Conservation (phyloP, 2,797 vertebrate genomes). For the Neosilurus mollespiculum region DNA sequence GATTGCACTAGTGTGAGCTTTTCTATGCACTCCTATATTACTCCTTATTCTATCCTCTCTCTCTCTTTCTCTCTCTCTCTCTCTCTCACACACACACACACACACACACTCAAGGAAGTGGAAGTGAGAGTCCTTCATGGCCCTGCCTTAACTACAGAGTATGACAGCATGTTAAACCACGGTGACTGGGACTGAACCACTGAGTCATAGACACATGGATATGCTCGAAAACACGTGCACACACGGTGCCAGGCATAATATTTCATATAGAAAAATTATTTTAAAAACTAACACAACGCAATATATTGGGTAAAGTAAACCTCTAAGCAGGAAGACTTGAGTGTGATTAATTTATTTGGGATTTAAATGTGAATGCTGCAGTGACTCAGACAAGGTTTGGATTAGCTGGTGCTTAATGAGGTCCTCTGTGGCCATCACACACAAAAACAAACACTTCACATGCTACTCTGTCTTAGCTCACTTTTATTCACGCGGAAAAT, state of each 20-base stretch:
- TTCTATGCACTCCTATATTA: slow-evolving; percentile 28
- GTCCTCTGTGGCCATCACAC: slow-evolving; percentile 14
- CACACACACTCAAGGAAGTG: slow-evolving; percentile 17
- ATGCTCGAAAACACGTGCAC: not conserved
- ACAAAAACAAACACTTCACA: not conserved
- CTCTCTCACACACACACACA: slow-evolving; percentile 9
- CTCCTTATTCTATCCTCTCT: not conserved
- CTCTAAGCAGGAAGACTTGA: not conserved
- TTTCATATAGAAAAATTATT: not conserved
- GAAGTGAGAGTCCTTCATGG: slow-evolving; percentile 16
- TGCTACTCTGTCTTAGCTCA: not conserved
- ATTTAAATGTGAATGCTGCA: slow-evolving; percentile 5
- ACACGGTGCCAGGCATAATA: not conserved
- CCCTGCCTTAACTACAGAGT: not conserved
- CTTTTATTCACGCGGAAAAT: not conserved
- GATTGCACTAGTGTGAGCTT: slow-evolving; percentile 3
- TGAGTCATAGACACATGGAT: not conserved
- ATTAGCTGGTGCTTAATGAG: slow-evolving; percentile 37
- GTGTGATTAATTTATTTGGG: slow-evolving; percentile 3
- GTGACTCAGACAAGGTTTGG: not conserved
- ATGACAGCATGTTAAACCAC: not conserved
- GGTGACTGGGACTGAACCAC: not conserved
- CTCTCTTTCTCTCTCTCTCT: not conserved
- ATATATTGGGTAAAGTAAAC: not conserved
- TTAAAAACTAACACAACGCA: not conserved